These are phyloP conservation scores for Thymallus thymallus DNA, from an alignment of 2,113 vertebrate species.

Conservation along the genomic window DNA sequence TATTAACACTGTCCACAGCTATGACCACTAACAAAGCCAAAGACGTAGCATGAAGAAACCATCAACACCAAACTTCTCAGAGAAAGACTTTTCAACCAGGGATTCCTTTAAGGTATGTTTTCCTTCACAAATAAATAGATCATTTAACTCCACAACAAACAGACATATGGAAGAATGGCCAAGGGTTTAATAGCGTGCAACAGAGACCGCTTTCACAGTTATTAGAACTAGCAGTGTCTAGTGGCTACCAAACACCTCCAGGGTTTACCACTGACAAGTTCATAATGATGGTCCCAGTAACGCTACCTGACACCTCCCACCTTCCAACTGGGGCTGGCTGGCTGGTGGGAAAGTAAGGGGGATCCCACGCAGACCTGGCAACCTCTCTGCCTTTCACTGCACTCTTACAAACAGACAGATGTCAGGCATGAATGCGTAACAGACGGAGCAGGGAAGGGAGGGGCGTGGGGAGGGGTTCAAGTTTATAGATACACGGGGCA, in stretches of 20 bases:
- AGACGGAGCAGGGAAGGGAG: conserved; percentile 43
- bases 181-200: conserved; percentile 16
- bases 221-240: background rate
- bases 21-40: too few species aligned
- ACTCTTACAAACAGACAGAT: conserved; percentile 67
- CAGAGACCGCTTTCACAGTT: conserved; percentile 30
- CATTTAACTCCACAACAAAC: background rate
- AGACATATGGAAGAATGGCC: background rate
- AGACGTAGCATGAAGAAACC: background rate
- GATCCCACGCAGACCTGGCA: conserved; percentile 61
- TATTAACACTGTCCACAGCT: too few species aligned
- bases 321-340: conserved; percentile 26
- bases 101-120: background rate
- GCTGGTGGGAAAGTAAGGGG: conserved; percentile 66
- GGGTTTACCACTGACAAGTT: background rate
- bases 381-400: conserved; percentile 56
- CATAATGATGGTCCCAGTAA: conserved; percentile 9
- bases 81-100: background rate
- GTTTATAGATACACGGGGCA: conserved; percentile 68
- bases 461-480: conserved; percentile 52
- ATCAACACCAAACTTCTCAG: background rate
- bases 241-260: background rate
- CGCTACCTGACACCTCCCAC: conserved; percentile 23
- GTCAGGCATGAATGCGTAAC: conserved; percentile 68
- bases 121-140: background rate